Conservation (phyloP, 1,140 invertebrate genomes). For the Diuraphis noxia region DNA sequence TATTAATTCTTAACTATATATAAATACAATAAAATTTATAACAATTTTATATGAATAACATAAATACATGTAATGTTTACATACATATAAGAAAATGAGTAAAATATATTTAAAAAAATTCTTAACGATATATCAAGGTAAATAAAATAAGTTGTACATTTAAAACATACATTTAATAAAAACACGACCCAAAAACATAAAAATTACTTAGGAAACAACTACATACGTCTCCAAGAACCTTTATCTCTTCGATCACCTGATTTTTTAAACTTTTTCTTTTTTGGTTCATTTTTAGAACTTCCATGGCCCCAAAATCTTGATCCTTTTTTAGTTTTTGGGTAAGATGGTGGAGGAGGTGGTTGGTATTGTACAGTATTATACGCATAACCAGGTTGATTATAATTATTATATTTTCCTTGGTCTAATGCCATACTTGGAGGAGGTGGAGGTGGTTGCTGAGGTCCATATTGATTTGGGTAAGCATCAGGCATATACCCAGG, state of each 20-base stretch:
- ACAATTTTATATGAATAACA: slow-evolving; percentile 40
- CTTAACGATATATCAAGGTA: slow-evolving; percentile 23
- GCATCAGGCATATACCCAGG: slow-evolving; percentile 2
- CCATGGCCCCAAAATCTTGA: slow-evolving; percentile 13
- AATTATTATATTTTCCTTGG: slow-evolving; percentile 39
- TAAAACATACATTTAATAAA: slow-evolving; percentile 8
- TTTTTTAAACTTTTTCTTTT: slow-evolving; percentile 46
- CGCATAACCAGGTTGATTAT: slow-evolving; percentile 9
- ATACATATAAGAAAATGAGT: background rate
- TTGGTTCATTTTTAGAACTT: slow-evolving; percentile 41
- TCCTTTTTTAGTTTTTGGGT: slow-evolving; percentile 35
- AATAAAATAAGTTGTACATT: slow-evolving; percentile 21
- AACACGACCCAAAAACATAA: slow-evolving; percentile 8
- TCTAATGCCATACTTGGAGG: slow-evolving; percentile 27
- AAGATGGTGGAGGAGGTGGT: slow-evolving; percentile 30
- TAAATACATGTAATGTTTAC: slow-evolving; percentile 4
- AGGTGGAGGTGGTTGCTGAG: slow-evolving; percentile 54
- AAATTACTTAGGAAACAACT: slow-evolving; percentile 31
- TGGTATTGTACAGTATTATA: slow-evolving; percentile 22
- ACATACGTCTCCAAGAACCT: slow-evolving; percentile 40
- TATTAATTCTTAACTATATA: background rate
- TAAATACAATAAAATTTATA: slow-evolving; percentile 48
- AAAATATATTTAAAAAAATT: slow-evolving; percentile 18
- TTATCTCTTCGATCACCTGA: slow-evolving; percentile 49
- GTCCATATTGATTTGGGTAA: slow-evolving; percentile 50